phyloP scores from a whole-genome alignment of 2,888 invertebrate genomes.

The Hydrotaea cyrtoneurina region DNA sequence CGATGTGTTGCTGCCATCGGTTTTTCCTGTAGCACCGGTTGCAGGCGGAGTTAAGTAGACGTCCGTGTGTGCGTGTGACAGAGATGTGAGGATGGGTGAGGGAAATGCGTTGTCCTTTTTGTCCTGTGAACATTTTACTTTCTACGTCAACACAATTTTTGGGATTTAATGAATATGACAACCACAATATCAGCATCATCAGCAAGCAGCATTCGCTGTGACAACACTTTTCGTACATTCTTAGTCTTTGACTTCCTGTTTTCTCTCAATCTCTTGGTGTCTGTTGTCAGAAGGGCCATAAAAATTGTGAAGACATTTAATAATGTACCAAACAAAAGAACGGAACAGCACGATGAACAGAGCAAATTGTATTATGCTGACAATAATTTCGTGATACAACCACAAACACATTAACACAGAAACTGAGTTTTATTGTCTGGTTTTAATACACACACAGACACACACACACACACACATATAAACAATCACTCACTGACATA shows the following conservation, averaged over 20 bases:
- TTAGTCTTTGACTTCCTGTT: not conserved
- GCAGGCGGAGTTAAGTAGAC: not conserved
- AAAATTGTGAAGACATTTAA: constrained; percentile 39
- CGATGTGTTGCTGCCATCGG: too few relatives aligned
- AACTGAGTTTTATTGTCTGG: constrained; percentile 19
- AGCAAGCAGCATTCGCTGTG: not conserved
- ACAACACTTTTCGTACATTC: not conserved
- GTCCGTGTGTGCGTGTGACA: not conserved
- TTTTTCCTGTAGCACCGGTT: too few relatives aligned
- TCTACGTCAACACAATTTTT: constrained; percentile 54
- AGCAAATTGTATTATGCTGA: constrained; percentile 54
- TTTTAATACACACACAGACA: constrained; percentile 28
- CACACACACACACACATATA: constrained; percentile 22
- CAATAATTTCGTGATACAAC: constrained; percentile 56
- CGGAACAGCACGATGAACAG: not conserved
- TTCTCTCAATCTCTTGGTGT: too few relatives aligned
- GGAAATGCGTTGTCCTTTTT: not conserved
- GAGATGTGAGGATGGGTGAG: not conserved
- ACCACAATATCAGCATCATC: constrained; percentile 36
- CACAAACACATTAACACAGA: constrained; percentile 31
- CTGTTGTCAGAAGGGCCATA: constrained; percentile 1
- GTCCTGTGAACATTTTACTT: constrained; percentile 30
- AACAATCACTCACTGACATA: not conserved
- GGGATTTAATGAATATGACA: constrained; percentile 41
- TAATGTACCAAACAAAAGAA: not conserved